These are phyloP conservation scores for Argya squamiceps DNA, from an alignment of 2,797 vertebrate species.

Conservation along the genomic window DNA sequence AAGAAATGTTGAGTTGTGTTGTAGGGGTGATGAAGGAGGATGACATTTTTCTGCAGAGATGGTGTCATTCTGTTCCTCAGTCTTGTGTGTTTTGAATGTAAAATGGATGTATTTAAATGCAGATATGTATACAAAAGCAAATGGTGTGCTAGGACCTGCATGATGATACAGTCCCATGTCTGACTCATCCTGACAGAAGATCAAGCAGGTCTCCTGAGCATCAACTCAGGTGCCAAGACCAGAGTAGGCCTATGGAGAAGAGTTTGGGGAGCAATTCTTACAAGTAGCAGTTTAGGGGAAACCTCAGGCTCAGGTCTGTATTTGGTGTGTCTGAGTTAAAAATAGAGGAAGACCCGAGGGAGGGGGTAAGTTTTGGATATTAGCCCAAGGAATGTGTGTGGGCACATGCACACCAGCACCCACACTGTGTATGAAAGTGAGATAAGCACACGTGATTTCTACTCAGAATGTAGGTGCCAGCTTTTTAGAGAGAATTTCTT, in stretches of 20 bases:
- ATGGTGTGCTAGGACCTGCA: neutral
- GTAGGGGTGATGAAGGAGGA: neutral
- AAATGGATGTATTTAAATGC: neutral
- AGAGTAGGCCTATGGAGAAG: neutral
- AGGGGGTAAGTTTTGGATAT: slow-evolving; percentile 40
- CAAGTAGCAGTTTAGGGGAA: neutral
- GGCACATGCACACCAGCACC: slow-evolving; percentile 16
- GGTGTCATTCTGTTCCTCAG: neutral
- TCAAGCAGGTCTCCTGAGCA: neutral
- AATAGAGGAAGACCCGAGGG: slow-evolving; percentile 13
- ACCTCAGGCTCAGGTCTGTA: neutral
- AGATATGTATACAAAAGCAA: slow-evolving; percentile 1
- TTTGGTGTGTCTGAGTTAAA: slow-evolving; percentile 43
- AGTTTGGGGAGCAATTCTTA: neutral
- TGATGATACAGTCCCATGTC: neutral
- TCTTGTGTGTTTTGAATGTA: slow-evolving; percentile 7
- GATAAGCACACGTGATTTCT: slow-evolving; percentile 55
- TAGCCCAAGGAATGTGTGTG: slow-evolving; percentile 40
- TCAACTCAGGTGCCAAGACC: neutral
- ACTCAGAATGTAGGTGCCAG: slow-evolving; percentile 53
- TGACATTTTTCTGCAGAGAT: slow-evolving; percentile 43
- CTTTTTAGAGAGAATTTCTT: slow-evolving; percentile 62
- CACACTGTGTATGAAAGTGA: slow-evolving; percentile 52
- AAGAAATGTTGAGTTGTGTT: slow-evolving; percentile 20
- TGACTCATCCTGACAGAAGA: neutral